Evolutionary conservation across 2,113 vertebrate species (phyloP).

Genomic region (Kryptolebias marmoratus): DNA sequence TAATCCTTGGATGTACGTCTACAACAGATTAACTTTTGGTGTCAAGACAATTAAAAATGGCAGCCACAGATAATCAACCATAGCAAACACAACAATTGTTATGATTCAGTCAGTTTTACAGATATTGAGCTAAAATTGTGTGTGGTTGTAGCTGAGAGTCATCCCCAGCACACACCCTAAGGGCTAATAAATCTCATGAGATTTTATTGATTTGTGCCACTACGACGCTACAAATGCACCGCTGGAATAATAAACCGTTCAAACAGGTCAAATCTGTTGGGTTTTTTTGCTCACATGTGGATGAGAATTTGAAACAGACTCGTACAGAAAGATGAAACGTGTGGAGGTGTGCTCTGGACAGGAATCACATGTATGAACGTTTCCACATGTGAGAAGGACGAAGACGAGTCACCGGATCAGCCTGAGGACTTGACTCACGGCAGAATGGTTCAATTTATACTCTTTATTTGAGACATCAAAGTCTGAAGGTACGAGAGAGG

Average conservation of each 20-base stretch:
- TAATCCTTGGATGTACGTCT: no score
- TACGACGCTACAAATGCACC: conserved; percentile 65
- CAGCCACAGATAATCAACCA: no score
- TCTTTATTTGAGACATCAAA: conserved; percentile 25
- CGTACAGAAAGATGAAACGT: not conserved
- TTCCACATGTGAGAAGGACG: conserved; percentile 59
- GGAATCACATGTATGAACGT: conserved; percentile 44
- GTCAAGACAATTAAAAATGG: not conserved
- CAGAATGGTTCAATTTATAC: conserved; percentile 33
- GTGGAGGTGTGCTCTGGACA: conserved; percentile 6
- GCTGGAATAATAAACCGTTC: conserved; percentile 73
- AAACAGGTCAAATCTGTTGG: conserved; percentile 51
- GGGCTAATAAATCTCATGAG: conserved; percentile 7
- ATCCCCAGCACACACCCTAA: not conserved
- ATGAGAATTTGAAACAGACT: conserved; percentile 25
- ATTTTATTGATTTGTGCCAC: conserved; percentile 49
- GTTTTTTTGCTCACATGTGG: conserved; percentile 25
- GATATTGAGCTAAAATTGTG: no score
- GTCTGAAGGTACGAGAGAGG: not conserved
- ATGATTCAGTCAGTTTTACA: no score
- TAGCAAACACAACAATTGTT: no score
- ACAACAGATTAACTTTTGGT: no score
- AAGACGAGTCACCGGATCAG: conserved; percentile 34
- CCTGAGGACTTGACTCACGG: not conserved
- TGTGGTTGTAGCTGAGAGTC: conserved; percentile 11